A percentile compares a stretch with the other conserved stretches of the same genome.
phyloP scores from a whole-genome alignment of 1,140 invertebrate species.

The Ceratitis capitata region DNA sequence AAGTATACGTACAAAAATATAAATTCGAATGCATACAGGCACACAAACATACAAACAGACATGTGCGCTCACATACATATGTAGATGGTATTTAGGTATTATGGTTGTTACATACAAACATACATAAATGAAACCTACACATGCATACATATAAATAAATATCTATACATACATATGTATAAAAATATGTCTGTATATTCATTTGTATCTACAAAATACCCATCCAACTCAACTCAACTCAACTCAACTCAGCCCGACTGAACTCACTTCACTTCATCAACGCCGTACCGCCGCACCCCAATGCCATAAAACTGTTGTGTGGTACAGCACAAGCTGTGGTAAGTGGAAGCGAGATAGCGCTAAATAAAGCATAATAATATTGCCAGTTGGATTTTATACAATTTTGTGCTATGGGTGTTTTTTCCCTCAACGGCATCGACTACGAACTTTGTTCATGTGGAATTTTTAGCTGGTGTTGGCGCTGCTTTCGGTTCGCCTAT shows the following conservation, averaged over 20 bases:
- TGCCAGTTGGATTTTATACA: constrained; percentile 23
- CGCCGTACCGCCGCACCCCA: neutral
- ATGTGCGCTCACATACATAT: neutral
- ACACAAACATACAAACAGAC: neutral
- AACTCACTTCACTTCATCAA: neutral
- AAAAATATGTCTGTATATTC: neutral
- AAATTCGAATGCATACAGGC: constrained; percentile 2
- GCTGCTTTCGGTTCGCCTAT: neutral
- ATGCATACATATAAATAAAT: neutral
- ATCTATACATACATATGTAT: neutral
- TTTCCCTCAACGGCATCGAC: constrained; percentile 1
- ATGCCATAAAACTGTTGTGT: neutral
- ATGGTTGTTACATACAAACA: neutral
- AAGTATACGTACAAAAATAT: constrained; percentile 16
- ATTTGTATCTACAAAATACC: neutral
- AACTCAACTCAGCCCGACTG: neutral
- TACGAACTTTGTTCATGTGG: neutral
- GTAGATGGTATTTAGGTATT: neutral
- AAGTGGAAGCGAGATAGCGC: neutral
- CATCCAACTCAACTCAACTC: constrained; percentile 17
- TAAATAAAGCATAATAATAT: constrained; percentile 28
- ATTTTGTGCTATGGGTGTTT: constrained; percentile 24
- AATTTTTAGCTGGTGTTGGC: constrained; percentile 7
- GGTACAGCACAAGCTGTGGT: neutral
- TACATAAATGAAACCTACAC: no score